A percentile compares a stretch with the other conserved stretches of the same genome.
phyloP scores from a whole-genome alignment of 2,113 vertebrate genomes.

The Chlorodrepanis virens region DNA sequence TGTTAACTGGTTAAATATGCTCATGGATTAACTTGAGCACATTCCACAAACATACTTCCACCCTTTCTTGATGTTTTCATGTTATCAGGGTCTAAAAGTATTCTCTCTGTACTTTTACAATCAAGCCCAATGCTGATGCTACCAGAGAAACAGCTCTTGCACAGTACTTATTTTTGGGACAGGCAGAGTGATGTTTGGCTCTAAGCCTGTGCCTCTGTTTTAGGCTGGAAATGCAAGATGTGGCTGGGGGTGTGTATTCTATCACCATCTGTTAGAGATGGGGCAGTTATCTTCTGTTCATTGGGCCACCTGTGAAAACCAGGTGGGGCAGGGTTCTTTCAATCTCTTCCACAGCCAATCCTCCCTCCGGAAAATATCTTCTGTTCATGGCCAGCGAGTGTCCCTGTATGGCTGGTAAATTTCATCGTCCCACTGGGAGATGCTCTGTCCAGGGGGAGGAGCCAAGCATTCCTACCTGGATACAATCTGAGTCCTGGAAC shows the following conservation, averaged over 20 bases:
- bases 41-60: neutral
- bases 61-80: neutral
- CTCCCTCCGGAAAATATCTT: neutral
- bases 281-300: neutral
- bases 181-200: neutral
- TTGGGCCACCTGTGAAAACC: neutral
- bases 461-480: neutral
- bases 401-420: neutral
- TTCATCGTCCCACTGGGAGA: neutral
- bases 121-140: neutral
- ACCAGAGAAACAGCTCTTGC: neutral
- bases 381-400: neutral
- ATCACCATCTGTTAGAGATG: neutral
- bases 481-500: accelerated
- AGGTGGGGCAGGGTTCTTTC: neutral
- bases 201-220: neutral
- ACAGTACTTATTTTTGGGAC: neutral
- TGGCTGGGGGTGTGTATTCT: neutral
- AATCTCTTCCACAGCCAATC: neutral
- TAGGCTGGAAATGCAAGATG: neutral
- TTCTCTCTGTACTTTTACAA: neutral
- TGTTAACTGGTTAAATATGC: neutral
- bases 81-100: accelerated
- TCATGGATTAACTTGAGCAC: neutral
- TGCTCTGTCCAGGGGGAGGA: neutral